Percentiles rank a stretch among this genome's conserved stretches.
phyloP scores from a whole-genome alignment of 2,888 invertebrate species.

The Melanostoma scalare region DNA sequence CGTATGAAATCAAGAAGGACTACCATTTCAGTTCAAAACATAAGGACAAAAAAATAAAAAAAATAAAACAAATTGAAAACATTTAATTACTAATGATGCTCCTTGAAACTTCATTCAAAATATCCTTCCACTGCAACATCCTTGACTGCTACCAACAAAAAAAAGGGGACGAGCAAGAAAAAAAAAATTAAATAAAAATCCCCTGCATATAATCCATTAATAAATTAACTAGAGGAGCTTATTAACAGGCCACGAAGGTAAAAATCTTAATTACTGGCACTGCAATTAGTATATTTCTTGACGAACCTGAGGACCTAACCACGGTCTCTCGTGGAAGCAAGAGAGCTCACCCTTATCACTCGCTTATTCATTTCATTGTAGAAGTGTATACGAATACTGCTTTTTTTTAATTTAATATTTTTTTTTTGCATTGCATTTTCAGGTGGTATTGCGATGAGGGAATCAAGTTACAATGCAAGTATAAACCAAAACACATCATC shows the following conservation, averaged over 20 bases:
- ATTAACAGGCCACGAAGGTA: constrained; percentile 72
- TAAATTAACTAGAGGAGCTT: constrained; percentile 73
- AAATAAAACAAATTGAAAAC: constrained; percentile 37
- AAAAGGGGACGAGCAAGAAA: constrained; percentile 7
- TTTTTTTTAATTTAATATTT: constrained; percentile 14
- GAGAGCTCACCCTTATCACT: constrained; percentile 57
- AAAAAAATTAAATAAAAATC: background rate
- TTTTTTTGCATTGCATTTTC: constrained; percentile 34
- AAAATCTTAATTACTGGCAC: constrained; percentile 72
- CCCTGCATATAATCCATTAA: constrained; percentile 68
- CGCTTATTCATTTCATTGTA: constrained; percentile 57
- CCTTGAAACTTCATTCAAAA: constrained; percentile 25
- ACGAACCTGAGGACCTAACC: constrained; percentile 57
- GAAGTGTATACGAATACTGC: background rate
- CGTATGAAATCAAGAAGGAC: constrained; percentile 22
- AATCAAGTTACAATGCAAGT: constrained; percentile 70
- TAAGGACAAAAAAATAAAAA: constrained; percentile 4
- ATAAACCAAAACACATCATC: constrained; percentile 62
- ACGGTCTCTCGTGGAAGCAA: constrained; percentile 59
- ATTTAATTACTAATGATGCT: constrained; percentile 70
- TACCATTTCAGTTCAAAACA: constrained; percentile 18
- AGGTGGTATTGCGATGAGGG: constrained; percentile 65
- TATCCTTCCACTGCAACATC: constrained; percentile 51
- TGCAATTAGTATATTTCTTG: constrained; percentile 72
- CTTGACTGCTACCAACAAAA: constrained; percentile 47